These are phyloP conservation scores for Rhincodon typus DNA, from an alignment of 2,797 vertebrate species.

Conservation along the genomic window DNA sequence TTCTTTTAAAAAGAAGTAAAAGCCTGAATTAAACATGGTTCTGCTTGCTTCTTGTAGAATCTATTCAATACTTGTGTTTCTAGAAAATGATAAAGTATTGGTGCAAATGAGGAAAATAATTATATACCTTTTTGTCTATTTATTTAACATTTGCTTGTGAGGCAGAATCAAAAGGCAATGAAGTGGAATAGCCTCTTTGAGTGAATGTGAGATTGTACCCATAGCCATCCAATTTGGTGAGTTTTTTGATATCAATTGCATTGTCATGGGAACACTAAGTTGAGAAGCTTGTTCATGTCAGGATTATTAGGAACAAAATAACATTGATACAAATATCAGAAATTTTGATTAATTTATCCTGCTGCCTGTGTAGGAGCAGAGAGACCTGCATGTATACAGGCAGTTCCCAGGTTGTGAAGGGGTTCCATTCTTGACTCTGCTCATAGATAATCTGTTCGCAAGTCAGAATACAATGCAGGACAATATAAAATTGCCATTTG, in stretches of 20 bases:
- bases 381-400: no score
- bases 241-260: neutral
- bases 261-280: neutral
- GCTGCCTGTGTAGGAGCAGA: no score
- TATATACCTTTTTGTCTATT: neutral
- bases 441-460: no score
- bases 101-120: neutral
- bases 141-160: neutral
- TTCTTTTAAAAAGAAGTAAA: neutral
- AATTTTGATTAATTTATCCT: neutral
- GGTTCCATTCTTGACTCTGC: neutral
- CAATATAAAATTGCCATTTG: no score
- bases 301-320: neutral
- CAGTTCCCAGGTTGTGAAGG: no score
- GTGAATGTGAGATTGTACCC: neutral
- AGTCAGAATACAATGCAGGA: no score
- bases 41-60: neutral
- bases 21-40: neutral
- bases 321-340: neutral
- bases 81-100: neutral
- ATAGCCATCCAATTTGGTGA: neutral
- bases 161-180: neutral
- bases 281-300: neutral
- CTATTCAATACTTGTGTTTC: neutral
- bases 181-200: neutral